Conservation (phyloP, 2,113 vertebrate genomes). For the Mustela nigripes region DNA sequence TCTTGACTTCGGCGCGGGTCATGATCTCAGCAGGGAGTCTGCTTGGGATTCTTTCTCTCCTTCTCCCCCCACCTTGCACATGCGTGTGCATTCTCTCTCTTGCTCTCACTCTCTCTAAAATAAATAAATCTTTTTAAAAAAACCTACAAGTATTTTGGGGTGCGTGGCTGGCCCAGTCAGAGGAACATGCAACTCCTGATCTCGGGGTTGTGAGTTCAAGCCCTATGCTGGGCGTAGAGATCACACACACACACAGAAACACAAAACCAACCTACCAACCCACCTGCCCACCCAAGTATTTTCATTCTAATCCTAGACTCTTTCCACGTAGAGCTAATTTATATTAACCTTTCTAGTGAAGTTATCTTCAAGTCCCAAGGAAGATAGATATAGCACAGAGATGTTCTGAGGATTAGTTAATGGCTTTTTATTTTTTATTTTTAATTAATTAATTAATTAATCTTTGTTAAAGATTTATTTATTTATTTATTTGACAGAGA, state of each 20-base stretch:
- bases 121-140: not conserved
- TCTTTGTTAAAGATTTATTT: no score
- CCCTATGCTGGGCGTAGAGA: not conserved
- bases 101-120: not conserved
- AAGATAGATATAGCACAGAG: not conserved
- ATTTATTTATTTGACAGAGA: no score
- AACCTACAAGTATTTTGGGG: not conserved
- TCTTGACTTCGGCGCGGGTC: not conserved
- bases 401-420: constrained; percentile 7
- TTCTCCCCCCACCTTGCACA: not conserved
- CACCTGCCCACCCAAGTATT: not conserved
- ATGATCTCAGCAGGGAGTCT: not conserved
- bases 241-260: not conserved
- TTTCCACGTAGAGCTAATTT: not conserved
- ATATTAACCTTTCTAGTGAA: not conserved
- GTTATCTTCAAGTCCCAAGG: not conserved
- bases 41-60: not conserved
- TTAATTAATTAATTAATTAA: no score
- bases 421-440: not conserved
- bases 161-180: not conserved
- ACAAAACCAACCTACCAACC: not conserved
- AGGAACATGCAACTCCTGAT: not conserved
- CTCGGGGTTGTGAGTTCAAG: not conserved
- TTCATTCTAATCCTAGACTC: not conserved
- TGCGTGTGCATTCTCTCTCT: not conserved